Evolutionary conservation across 2,797 vertebrate species (phyloP), one percentile per base, ranked within the genome.

Genomic region (Gymnopithys bicolor): DNA sequence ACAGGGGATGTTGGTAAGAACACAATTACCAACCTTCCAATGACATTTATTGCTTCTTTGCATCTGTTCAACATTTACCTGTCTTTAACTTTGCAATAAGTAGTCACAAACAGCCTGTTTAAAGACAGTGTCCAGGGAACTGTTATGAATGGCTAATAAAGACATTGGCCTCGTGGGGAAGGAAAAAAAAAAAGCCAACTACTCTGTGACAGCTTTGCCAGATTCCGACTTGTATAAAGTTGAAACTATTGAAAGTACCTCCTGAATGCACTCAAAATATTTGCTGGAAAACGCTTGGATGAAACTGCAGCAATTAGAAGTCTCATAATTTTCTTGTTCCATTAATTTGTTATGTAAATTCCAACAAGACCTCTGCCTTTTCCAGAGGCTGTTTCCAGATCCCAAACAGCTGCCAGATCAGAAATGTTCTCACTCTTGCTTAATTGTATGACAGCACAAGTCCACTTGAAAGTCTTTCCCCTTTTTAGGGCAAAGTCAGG

Each of bases 401-500:
- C 90, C 82, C 78, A 58, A 84, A 85, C 22, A 74, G 67, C 55
- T 30, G 22, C 90, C 86, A 84, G 88, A 76, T 74, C 23, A 92
- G 30, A 89, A 92, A 91, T 30, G 46, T 90, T 93, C 87, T 78
- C 79, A 70, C 64, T 74, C 87, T 73, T 67, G 70, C 86, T 92
- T 83, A 87, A 93, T 90, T 88, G 64, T 11, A 62, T 3, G 41
- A 67, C 73, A 62, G 39, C 46, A 11, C 32, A 89, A 87, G 71
- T 35, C 64, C 39, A 78, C 58, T 83, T 78, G 43, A 59, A 94
- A 85, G 68, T n/a, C 15, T 33, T 82, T 67, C 60, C 84, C 93
- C 86, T 85, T 94, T 96, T 94, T 83, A 95, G 89, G 94, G 58
- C 56, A 93, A 90, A 94, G 41, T 56, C 51, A 90, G 64, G 27